Conservation (phyloP, 2,888 invertebrate species). For the Opisthograptis luteolata region DNA sequence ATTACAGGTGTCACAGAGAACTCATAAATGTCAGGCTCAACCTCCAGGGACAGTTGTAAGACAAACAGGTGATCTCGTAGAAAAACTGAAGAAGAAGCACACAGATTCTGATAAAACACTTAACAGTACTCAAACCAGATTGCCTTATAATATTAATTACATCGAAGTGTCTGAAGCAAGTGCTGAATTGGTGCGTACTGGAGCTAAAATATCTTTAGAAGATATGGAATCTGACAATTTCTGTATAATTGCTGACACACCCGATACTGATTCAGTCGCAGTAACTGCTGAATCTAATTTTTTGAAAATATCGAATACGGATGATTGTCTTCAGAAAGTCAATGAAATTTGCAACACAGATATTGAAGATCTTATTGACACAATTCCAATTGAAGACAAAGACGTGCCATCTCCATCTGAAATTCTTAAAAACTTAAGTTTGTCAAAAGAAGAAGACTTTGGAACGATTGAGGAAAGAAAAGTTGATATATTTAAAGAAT, state of each 20-base stretch:
- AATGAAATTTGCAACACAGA: conserved; percentile 69
- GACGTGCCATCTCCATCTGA: conserved; percentile 87
- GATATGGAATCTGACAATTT: conserved; percentile 78
- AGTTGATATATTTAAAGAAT: conserved; percentile 49
- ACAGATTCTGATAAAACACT: conserved; percentile 36
- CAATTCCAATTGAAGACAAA: conserved; percentile 67
- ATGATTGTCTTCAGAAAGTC: conserved; percentile 21
- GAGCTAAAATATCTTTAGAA: conserved; percentile 76
- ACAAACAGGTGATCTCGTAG: conserved; percentile 75
- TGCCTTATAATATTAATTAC: not conserved
- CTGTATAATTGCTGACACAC: conserved; percentile 61
- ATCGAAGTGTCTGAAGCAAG: conserved; percentile 71
- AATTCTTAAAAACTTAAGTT: conserved; percentile 86
- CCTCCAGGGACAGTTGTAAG: conserved; percentile 84
- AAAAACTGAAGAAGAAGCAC: conserved; percentile 77
- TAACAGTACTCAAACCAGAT: conserved; percentile 5
- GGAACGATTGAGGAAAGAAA: conserved; percentile 39
- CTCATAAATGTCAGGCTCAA: conserved; percentile 90
- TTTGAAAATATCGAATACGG: not conserved
- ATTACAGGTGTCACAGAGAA: conserved; percentile 89
- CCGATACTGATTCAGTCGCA: conserved; percentile 41
- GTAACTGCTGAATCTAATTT: not conserved
- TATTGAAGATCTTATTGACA: conserved; percentile 62
- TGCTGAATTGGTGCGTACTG: conserved; percentile 72
- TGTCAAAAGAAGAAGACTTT: conserved; percentile 77